A percentile compares a stretch with the other conserved stretches of the same genome.
These are phyloP conservation scores for Dorcus hopei DNA, from an alignment of 2,888 invertebrate genomes.

Conservation along the genomic window DNA sequence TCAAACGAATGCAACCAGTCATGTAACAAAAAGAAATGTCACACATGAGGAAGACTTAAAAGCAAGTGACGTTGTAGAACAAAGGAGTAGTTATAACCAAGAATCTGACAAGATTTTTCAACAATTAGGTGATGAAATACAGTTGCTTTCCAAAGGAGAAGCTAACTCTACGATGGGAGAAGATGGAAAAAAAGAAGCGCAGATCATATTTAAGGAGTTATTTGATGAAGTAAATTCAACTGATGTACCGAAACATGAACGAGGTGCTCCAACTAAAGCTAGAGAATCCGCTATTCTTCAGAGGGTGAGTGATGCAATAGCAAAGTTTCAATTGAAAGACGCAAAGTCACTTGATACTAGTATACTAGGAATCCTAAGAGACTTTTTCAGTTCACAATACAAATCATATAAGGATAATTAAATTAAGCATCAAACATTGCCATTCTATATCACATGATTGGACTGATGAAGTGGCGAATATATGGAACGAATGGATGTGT, in stretches of 20 bases:
- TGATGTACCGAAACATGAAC: constrained; percentile 12
- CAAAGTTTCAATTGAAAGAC: constrained; percentile 38
- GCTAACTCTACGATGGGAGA: constrained; percentile 23
- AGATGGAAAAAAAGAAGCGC: constrained; percentile 37
- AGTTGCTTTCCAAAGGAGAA: constrained; percentile 15
- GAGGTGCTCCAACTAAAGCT: constrained; percentile 12
- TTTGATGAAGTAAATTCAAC: constrained; percentile 35
- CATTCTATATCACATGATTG: too few relatives aligned
- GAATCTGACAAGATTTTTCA: constrained; percentile 31
- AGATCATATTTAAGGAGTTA: constrained; percentile 41
- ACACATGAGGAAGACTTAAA: constrained; percentile 20
- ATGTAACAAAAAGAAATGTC: constrained; percentile 15
- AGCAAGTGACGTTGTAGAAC: constrained; percentile 5
- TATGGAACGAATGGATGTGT: too few relatives aligned
- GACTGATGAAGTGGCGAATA: too few relatives aligned
- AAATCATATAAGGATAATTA: constrained; percentile 5
- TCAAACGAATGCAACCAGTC: constrained; percentile 8
- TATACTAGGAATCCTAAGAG: constrained; percentile 41
- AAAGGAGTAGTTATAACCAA: neutral
- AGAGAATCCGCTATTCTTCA: constrained; percentile 37
- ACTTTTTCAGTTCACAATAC: constrained; percentile 43
- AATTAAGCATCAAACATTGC: too few relatives aligned
- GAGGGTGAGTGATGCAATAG: constrained; percentile 40
- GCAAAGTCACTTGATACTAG: constrained; percentile 39
- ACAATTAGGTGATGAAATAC: constrained; percentile 37